Evolutionary conservation across 1,140 invertebrate species (phyloP), one percentile per base, ranked within the genome.

Genomic region (Achroia grisella): DNA sequence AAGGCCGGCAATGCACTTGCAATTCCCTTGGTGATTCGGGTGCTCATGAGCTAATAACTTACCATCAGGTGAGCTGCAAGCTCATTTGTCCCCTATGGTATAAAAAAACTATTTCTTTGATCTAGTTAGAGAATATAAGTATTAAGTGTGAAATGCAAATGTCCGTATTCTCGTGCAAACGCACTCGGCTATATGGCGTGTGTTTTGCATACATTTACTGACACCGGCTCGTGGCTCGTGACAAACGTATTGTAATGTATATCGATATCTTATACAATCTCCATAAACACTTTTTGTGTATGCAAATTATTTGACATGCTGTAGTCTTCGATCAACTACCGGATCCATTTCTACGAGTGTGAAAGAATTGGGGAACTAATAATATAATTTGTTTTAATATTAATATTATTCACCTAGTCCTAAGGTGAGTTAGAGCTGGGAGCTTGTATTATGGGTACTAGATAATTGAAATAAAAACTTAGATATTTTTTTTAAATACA

Each of bases 91-190:
- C n/a, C n/a, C n/a, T n/a, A n/a, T n/a, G n/a, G n/a, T 6, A 23
- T 23, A 23, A 3, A 23, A 3, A 23, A 23, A 23, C 2, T 2
- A 6, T 2, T 2, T 23, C 17, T 23, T 6, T 23, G 17, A 23
- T 23, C 17, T 23, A 3, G 2, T 6, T 23, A 3, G 2, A 23
- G 2, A 23, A 23, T 23, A 23, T 31, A 10, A 17, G n/a, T 15
- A 14, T 37, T 13, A 37, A 10, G 35, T 15, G 12, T 15, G 35
- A 17, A 37, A 37, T 37, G 35, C 35, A 37, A 37, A 37, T 37
- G 17, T 13, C 12, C 17, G 15, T n/a, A 37, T 17, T 12, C 3
- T 13, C 8, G 33, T 14, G 12, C 33, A n/a, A n/a, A n/a, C 35
- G 9, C 17, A 15, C 35, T 37, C 8, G 10, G 15, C 9, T 37